Base-by-base conservation (phyloP, 1,140 invertebrate genomes). In the Tetragonula clypearis region DNA sequence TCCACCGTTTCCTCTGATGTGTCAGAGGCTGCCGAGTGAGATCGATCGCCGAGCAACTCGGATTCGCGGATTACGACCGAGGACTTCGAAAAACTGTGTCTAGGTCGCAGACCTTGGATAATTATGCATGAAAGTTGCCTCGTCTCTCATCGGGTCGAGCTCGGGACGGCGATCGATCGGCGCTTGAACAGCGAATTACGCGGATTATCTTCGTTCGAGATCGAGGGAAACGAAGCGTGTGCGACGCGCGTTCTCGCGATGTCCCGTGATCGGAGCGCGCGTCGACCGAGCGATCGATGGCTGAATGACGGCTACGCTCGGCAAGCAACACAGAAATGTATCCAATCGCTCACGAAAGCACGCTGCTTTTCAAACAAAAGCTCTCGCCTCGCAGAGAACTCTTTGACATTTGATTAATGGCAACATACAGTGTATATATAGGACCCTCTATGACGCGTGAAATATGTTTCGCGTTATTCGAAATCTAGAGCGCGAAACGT, bases 231-330 rank as follows among this genome's bases (percentile, higher is more conserved):
- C 66, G 30, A 69, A 35, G 75, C 74, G n/a, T 84, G n/a, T 84
- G 15, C 41, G 82, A 79, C 30, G 68, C 76, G 82, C 68, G 68
- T 79, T 55, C 77, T 41, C 41, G 66, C 76, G 82, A 73, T 84
- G 82, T 84, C 82, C 56, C 68, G 58, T 79, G 49, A 79, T 79
- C 82, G 82, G 82, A 49, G 79, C 30, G 69, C 82, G 68, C 77
- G 56, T 19, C 82, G 49, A n/a, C 62, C 19, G 14, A 41, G n/a
- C 26, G 26, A 53, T 26, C n/a, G 62, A 19, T 71, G 19, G 21
- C n/a, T 53, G 15, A 17, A 12, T 23, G 6, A 15, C 21, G 21
- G 9, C 60, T 3, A 35, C 8, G 21, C n/a, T 73, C 56, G 19
- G n/a, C 55, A 73, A 81, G 69, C 56, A n/a, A 62, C 69, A 71